phyloP scores from a whole-genome alignment of 2,113 vertebrate species.

The Calypte anna region DNA sequence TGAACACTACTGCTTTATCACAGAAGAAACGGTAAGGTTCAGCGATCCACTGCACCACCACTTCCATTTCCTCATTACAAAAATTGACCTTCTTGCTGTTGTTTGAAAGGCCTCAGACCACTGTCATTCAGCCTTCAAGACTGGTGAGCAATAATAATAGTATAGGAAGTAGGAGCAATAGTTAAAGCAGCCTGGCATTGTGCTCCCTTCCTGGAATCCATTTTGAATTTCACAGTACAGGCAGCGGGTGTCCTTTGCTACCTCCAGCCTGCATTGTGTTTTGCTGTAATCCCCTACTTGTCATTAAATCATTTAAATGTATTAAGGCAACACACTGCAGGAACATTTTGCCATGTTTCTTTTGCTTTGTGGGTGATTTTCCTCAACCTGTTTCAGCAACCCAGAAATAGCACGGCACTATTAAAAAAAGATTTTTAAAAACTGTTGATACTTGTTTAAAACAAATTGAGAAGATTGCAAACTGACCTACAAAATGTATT shows the following conservation, averaged over 20 bases:
- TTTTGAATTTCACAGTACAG: slow-evolving; percentile 75
- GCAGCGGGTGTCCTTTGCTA: slow-evolving; percentile 66
- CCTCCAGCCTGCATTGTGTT: slow-evolving; percentile 58
- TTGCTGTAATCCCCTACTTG: slow-evolving; percentile 70
- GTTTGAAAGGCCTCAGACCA: slow-evolving; percentile 84
- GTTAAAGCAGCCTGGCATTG: slow-evolving; percentile 61
- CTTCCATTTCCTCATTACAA: slow-evolving; percentile 86
- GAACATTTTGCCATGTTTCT: slow-evolving; percentile 66
- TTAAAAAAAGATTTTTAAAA: neutral
- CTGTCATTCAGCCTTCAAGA: slow-evolving; percentile 82
- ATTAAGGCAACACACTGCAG: slow-evolving; percentile 67
- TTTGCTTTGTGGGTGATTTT: slow-evolving; percentile 62
- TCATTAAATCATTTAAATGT: slow-evolving; percentile 76
- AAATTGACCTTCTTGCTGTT: slow-evolving; percentile 82
- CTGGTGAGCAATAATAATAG: slow-evolving; percentile 79
- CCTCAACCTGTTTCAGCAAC: neutral
- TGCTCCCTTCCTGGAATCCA: slow-evolving; percentile 75
- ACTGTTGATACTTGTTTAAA: neutral
- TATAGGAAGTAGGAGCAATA: slow-evolving; percentile 74
- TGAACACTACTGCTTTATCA: slow-evolving; percentile 64
- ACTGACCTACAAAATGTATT: neutral
- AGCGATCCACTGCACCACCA: slow-evolving; percentile 72
- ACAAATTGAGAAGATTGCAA: neutral
- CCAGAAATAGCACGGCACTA: neutral
- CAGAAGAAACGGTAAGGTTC: slow-evolving; percentile 78